A percentile compares a stretch with the other conserved stretches of the same genome.
Evolutionary conservation across 2,888 invertebrate genomes (phyloP).

Genomic region (Muschampia plurimacula): DNA sequence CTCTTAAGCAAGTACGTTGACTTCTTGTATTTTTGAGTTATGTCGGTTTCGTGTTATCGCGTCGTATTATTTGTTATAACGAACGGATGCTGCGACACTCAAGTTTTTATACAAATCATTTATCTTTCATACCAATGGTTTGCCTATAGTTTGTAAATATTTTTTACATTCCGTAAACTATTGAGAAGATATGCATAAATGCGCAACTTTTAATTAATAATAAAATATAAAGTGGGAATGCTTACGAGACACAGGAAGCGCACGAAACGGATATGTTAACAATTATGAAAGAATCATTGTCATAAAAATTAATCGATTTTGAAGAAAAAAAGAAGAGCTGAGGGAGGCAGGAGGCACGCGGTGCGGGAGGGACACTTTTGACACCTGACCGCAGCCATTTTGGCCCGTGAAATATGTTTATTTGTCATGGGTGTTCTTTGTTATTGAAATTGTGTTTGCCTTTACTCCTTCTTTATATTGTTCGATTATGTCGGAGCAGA

Average conservation of each 20-base stretch:
- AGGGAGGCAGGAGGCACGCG: constrained; percentile 48
- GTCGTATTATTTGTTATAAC: constrained; percentile 61
- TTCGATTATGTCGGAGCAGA: constrained; percentile 80
- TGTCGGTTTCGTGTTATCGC: constrained; percentile 65
- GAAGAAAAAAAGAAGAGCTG: constrained; percentile 68
- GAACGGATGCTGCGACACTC: constrained; percentile 51
- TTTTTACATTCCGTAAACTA: not conserved
- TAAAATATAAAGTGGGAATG: not conserved
- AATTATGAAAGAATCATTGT: constrained; percentile 68
- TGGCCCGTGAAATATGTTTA: constrained; percentile 85
- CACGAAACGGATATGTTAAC: constrained; percentile 50
- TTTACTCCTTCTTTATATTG: constrained; percentile 85
- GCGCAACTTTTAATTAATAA: not conserved
- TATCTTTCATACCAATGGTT: not conserved
- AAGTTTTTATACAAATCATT: constrained; percentile 42
- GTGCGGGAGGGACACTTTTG: constrained; percentile 65
- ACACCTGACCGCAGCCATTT: constrained; percentile 86
- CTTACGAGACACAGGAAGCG: not conserved
- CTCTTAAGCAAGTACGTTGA: constrained; percentile 80
- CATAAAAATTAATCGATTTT: constrained; percentile 80
- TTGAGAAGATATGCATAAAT: not conserved
- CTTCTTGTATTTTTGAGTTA: constrained; percentile 81
- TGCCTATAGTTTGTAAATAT: not conserved
- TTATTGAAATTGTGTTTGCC: constrained; percentile 86
- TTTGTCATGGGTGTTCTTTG: constrained; percentile 84